phyloP scores from a whole-genome alignment of 2,113 vertebrate genomes.

The Psittacara wagleri region DNA sequence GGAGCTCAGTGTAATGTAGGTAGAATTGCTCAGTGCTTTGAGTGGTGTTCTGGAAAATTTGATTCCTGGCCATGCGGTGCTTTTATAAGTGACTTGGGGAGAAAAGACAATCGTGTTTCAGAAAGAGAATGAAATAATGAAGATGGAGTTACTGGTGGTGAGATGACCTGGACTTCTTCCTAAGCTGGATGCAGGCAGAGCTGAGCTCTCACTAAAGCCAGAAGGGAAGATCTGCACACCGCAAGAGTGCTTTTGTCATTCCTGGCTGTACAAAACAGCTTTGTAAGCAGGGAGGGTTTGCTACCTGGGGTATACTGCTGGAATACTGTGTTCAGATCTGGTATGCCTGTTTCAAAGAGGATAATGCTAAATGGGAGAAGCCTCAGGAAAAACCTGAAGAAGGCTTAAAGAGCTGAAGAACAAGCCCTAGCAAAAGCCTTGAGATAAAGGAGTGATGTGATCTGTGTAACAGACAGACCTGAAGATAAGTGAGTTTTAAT shows the following conservation, averaged over 20 bases:
- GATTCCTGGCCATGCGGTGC: not conserved
- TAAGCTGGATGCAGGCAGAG: not conserved
- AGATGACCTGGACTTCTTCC: not conserved
- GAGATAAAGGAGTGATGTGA: not conserved
- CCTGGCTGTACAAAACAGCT: not conserved
- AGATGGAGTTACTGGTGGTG: not conserved
- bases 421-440: not conserved
- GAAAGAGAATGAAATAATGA: not conserved
- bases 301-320: not conserved
- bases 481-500: not conserved
- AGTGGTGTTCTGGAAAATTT: not conserved
- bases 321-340: not conserved
- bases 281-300: not conserved
- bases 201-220: not conserved
- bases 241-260: not conserved
- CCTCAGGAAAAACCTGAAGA: not conserved
- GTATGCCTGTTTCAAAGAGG: not conserved
- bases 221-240: not conserved
- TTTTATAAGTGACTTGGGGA: not conserved
- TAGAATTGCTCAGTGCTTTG: not conserved
- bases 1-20: not conserved
- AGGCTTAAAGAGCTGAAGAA: not conserved
- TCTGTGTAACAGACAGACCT: not conserved
- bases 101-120: not conserved
- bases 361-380: not conserved